Evolutionary conservation across 2,113 vertebrate species (phyloP).

Genomic region (Camelus bactrianus): DNA sequence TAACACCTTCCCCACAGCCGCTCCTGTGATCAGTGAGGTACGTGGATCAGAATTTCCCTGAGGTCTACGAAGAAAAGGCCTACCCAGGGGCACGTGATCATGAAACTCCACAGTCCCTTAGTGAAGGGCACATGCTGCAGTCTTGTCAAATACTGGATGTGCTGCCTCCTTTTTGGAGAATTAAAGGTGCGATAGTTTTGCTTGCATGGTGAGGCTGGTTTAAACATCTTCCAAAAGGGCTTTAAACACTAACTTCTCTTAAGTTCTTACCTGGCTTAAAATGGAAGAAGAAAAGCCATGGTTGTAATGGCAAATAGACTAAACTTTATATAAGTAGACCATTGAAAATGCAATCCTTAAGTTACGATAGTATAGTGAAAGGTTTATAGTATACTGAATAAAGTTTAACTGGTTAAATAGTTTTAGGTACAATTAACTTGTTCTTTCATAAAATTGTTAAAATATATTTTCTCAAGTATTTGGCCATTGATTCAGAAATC

Average conservation of each 20-base stretch:
- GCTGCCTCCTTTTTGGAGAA: not conserved
- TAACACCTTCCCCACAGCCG: not conserved
- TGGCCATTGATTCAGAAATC: conserved; percentile 44
- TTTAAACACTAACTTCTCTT: conserved; percentile 30
- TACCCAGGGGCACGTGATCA: not conserved
- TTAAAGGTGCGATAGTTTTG: not conserved
- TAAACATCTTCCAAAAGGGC: not conserved
- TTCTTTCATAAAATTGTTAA: conserved; percentile 46
- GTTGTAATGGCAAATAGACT: not conserved
- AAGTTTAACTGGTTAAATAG: conserved; percentile 17
- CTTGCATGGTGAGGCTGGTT: not conserved
- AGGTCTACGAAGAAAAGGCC: not conserved
- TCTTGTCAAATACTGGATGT: not conserved
- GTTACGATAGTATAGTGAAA: not conserved
- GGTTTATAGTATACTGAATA: not conserved
- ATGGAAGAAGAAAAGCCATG: not conserved
- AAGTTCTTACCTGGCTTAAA: conserved; percentile 4
- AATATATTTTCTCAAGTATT: conserved; percentile 54
- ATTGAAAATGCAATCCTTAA: not conserved
- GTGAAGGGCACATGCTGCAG: not conserved
- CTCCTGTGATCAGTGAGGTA: not conserved
- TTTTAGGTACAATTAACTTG: conserved; percentile 35
- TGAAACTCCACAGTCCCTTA: not conserved
- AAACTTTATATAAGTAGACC: not conserved
- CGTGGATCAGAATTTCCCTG: not conserved